phyloP scores from a whole-genome alignment of 2,113 vertebrate genomes.

The Pseudorectes ferrugineus region DNA sequence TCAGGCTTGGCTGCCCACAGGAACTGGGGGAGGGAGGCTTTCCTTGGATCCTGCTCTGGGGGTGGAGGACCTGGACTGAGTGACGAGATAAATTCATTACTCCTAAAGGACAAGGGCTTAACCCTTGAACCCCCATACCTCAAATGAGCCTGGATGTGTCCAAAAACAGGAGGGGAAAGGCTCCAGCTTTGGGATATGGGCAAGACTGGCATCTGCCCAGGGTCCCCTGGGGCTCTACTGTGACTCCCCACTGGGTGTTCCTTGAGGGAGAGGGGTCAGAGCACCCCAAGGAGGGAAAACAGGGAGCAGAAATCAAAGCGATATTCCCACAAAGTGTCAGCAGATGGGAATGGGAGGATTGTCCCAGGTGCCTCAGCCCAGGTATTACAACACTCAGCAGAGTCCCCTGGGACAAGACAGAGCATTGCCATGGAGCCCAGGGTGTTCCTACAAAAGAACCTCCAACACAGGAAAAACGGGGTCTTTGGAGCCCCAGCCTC shows the following conservation, averaged over 20 bases:
- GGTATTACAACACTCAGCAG: too few species aligned
- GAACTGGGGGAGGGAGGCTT: background rate
- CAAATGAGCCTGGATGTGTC: background rate
- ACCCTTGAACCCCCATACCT: background rate
- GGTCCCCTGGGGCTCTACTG: background rate
- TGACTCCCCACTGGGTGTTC: fast-evolving
- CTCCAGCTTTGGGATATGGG: fast-evolving
- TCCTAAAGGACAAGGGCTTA: background rate
- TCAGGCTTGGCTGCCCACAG: slow-evolving; percentile 34
- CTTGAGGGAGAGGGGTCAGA: background rate
- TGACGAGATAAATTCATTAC: background rate
- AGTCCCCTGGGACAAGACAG: background rate
- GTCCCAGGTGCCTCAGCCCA: fast-evolving
- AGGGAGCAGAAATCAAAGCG: background rate
- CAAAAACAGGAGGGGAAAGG: background rate
- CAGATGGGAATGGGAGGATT: background rate
- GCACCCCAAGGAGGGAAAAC: background rate
- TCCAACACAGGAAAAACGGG: fast-evolving
- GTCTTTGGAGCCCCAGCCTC: background rate
- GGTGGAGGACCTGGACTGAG: background rate
- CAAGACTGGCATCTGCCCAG: background rate
- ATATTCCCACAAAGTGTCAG: background rate
- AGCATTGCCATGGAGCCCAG: fast-evolving
- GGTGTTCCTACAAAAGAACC: background rate
- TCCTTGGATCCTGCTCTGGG: background rate